Conservation (phyloP, 2,113 vertebrate genomes). For the Marmota monax region DNA sequence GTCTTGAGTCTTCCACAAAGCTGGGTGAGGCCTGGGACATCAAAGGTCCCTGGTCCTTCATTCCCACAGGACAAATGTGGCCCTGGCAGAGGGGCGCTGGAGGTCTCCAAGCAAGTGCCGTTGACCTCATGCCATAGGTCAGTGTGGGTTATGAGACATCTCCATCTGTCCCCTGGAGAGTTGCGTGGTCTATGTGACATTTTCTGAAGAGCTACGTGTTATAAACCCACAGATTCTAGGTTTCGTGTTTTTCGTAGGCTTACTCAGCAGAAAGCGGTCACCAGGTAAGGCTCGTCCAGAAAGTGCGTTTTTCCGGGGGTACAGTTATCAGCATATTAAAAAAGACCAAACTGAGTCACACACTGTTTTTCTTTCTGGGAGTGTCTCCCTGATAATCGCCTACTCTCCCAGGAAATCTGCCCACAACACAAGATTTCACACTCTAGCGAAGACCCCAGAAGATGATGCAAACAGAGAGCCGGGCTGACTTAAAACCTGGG, state of each 20-base stretch:
- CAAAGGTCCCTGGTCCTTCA: accelerated
- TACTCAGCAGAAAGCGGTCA: background rate
- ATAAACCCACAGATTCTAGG: background rate
- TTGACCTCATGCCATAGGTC: accelerated
- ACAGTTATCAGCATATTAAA: background rate
- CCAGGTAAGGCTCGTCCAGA: background rate
- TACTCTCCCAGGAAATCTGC: background rate
- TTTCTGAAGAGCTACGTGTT: background rate
- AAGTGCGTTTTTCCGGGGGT: background rate
- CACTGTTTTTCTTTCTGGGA: background rate
- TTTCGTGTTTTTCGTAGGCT: background rate
- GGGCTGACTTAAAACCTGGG: too few species aligned
- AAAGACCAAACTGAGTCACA: background rate
- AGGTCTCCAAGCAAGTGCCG: background rate
- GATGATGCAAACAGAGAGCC: accelerated
- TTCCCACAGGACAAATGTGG: accelerated
- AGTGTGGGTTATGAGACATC: accelerated
- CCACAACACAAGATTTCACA: background rate
- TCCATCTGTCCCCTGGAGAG: too few species aligned
- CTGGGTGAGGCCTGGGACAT: background rate
- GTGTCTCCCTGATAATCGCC: background rate
- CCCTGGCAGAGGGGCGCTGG: accelerated
- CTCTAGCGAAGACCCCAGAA: background rate
- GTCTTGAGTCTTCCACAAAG: background rate
- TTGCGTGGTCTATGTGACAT: background rate